A percentile compares a stretch with the other conserved stretches of the same genome.
These are phyloP conservation scores for Mormyrops attenuatus DNA, from an alignment of 2,797 vertebrate genomes.

Conservation along the genomic window DNA sequence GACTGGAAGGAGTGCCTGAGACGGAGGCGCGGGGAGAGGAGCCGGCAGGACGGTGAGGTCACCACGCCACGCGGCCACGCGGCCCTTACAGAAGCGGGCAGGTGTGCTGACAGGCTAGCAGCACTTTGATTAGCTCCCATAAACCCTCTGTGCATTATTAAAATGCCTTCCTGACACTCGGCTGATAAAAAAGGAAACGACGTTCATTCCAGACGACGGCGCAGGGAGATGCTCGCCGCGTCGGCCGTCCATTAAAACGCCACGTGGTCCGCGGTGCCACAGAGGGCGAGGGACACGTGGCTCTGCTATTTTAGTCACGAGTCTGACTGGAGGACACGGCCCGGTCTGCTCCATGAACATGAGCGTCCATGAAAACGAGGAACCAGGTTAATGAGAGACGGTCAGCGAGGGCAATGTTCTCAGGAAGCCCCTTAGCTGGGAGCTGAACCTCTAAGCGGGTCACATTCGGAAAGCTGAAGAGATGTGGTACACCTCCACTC, in stretches of 20 bases:
- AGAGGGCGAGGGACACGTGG: not conserved
- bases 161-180: constrained; percentile 13
- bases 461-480: not conserved
- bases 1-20: constrained; percentile 40
- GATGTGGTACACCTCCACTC: not conserved
- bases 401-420: not conserved
- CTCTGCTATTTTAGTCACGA: not conserved
- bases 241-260: not conserved
- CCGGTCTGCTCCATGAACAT: not conserved
- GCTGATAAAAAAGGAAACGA: not conserved
- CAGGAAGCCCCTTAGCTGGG: not conserved
- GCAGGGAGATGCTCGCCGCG: not conserved
- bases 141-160: constrained; percentile 11
- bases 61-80: constrained; percentile 46
- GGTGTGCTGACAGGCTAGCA: not conserved
- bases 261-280: not conserved
- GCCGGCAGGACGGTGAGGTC: constrained; percentile 41
- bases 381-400: not conserved
- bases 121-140: not conserved
- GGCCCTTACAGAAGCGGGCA: not conserved
- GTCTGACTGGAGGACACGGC: not conserved
- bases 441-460: not conserved
- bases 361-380: not conserved
- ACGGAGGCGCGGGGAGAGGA: constrained; percentile 39
- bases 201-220: not conserved